phyloP scores from a whole-genome alignment of 1,140 invertebrate genomes.

The Ctenoplectra terminalis region DNA sequence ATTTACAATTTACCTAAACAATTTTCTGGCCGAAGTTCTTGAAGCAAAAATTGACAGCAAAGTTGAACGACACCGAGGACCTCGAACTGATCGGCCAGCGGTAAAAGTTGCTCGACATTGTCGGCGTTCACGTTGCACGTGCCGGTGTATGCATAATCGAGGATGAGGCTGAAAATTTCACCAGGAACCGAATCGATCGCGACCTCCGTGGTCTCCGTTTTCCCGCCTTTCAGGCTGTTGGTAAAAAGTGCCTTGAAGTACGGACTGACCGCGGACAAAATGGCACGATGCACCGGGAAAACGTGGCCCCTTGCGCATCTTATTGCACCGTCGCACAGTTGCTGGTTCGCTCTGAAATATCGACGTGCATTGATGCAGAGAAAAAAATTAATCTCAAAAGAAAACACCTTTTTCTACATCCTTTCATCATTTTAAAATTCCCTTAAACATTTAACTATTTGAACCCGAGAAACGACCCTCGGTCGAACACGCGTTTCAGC shows the following conservation, averaged over 20 bases:
- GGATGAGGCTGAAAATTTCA: constrained; percentile 88
- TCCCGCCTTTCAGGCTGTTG: constrained; percentile 86
- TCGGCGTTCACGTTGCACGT: constrained; percentile 87
- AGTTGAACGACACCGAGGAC: constrained; percentile 90
- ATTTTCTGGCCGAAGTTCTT: constrained; percentile 87
- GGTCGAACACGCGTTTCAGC: too few relatives aligned
- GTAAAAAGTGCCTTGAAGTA: constrained; percentile 94
- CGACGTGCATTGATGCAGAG: neutral
- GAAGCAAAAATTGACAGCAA: constrained; percentile 89
- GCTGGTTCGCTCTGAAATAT: constrained; percentile 85
- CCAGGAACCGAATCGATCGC: constrained; percentile 87
- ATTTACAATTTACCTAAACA: constrained; percentile 85
- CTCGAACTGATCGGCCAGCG: constrained; percentile 90
- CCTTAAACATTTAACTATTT: too few relatives aligned
- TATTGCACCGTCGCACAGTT: constrained; percentile 92
- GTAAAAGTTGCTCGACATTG: constrained; percentile 90
- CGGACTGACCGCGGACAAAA: constrained; percentile 92
- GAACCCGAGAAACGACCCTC: too few relatives aligned
- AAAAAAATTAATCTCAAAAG: too few relatives aligned
- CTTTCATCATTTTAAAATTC: too few relatives aligned
- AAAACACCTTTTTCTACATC: too few relatives aligned
- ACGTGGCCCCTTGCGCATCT: constrained; percentile 87
- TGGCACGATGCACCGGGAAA: constrained; percentile 91
- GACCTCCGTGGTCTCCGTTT: constrained; percentile 85
- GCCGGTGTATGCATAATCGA: constrained; percentile 92